These are phyloP conservation scores for Paradoxurus hermaphroditus DNA, from an alignment of 2,113 vertebrate genomes.

Conservation along the genomic window DNA sequence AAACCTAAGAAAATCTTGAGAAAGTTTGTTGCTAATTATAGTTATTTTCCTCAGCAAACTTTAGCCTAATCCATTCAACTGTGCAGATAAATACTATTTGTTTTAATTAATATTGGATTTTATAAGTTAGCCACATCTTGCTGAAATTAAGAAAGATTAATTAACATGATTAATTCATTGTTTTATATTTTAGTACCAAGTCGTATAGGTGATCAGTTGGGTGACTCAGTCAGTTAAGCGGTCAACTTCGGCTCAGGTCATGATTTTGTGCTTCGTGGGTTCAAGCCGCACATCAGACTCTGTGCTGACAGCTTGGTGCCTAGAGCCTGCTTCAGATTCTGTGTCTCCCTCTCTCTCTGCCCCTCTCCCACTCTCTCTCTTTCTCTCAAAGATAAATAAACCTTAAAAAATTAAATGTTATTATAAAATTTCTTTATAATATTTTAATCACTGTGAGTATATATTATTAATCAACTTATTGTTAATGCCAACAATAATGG, in stretches of 20 bases:
- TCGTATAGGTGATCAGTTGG: neutral
- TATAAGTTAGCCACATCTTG: slow-evolving; percentile 6
- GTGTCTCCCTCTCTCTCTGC: too few species aligned
- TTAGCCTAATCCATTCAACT: neutral
- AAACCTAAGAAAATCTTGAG: neutral
- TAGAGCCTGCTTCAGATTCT: too few species aligned
- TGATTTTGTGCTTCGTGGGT: too few species aligned
- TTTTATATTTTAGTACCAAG: neutral
- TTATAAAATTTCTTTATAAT: neutral
- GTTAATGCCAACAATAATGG: neutral
- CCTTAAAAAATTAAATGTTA: neutral
- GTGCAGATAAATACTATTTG: neutral
- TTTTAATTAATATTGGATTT: neutral
- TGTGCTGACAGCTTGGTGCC: too few species aligned
- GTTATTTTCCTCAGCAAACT: neutral
- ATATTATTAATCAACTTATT: neutral
- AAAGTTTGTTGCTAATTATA: neutral
- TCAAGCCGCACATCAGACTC: too few species aligned
- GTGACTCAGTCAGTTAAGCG: too few species aligned
- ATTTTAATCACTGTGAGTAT: neutral
- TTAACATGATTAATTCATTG: neutral
- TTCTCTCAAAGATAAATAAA: too few species aligned
- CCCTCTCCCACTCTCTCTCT: too few species aligned
- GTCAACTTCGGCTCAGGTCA: too few species aligned
- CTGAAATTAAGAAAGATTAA: neutral